Base-by-base conservation (phyloP, 1,140 invertebrate species). In the Limonius californicus region DNA sequence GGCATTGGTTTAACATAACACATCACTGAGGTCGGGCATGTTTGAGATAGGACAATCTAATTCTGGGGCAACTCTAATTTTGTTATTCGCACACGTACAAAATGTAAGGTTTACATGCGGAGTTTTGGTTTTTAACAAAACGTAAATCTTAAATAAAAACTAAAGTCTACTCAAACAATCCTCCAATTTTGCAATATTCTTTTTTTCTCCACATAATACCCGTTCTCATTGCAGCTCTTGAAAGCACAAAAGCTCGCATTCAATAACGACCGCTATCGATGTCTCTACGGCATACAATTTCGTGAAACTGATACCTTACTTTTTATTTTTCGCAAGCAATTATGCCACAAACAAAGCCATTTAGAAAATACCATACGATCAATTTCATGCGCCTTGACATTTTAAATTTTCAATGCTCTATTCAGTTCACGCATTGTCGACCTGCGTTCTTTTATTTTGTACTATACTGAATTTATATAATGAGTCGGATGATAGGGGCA, bases 1-100 rank as follows among this genome's bases (percentile, higher is more conserved):
- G 45, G 45, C 45, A 50, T 19, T 50, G 45, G 45, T 50, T 50
- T 50, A 50, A 50, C 45, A 50, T 50, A 50, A 50, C 45, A 50
- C 45, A 50, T 50, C 45, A 50, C 6, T 19, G 45, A 50, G 45
- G 20, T 21, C 16, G 20, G 45, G 45, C 45, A 50, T 50, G 45
- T 50, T 50, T 50, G 16, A 50, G 45, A 50, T 50, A 18, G 20
- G 20, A 50, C 45, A 50, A 50, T 50, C 45, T 50, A 50, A 50
- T 50, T 50, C 14, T 39, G 35, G 45, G n/a, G 6, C 15, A 19
- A 50, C 16, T 18, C 45, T 50, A 50, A 50, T 50, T 50, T 50
- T 21, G 45, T 50, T 21, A 50, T 50, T 50, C 23, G 3, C 9
- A 27, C 23, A 27, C 23, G 23, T 9, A 27, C 23, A 27, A 27